A percentile compares a stretch with the other conserved stretches of the same genome.
These are phyloP conservation scores for Clarias fuscus DNA, from an alignment of 2,797 vertebrate species.

Conservation along the genomic window DNA sequence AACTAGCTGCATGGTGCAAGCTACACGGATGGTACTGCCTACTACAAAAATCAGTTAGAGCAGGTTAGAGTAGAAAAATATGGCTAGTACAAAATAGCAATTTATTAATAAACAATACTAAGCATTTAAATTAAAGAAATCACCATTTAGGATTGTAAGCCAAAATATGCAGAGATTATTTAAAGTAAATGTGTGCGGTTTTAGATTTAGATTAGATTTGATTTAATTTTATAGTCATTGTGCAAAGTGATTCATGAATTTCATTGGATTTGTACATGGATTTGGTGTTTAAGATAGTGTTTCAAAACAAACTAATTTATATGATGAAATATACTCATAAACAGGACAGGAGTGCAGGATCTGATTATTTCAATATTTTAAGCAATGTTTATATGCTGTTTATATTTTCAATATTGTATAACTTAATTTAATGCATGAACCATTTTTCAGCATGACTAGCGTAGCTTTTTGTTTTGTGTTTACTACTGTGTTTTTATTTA, in stretches of 20 bases:
- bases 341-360: background rate
- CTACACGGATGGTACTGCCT: background rate
- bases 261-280: too few relatives aligned
- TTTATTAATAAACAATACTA: background rate
- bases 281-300: too few relatives aligned
- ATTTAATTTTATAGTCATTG: too few relatives aligned
- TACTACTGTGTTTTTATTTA: background rate
- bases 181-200: too few relatives aligned
- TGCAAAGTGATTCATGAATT: too few relatives aligned
- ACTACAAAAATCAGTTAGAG: background rate
- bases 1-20: conserved; percentile 83
- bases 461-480: background rate
- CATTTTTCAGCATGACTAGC: background rate
- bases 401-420: background rate
- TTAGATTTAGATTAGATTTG: background rate
- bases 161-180: background rate
- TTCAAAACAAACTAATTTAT: too few relatives aligned
- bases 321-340: background rate
- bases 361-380: background rate
- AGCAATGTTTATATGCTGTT: background rate
- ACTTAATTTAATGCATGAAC: background rate
- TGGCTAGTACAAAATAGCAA: background rate
- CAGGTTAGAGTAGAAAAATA: background rate
- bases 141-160: background rate
- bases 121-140: too few relatives aligned